phyloP scores from a whole-genome alignment of 2,888 invertebrate species.

The Dilophus febrilis region DNA sequence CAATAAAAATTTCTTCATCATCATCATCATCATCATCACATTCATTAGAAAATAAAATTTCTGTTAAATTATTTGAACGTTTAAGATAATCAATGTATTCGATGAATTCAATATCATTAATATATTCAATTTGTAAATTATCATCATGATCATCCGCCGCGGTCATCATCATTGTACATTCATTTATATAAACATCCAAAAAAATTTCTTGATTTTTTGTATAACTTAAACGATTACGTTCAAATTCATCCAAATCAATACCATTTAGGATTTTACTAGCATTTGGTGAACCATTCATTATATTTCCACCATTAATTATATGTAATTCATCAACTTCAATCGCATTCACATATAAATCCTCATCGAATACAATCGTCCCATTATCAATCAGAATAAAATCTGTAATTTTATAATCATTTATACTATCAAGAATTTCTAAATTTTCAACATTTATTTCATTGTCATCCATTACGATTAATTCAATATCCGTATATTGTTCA shows the following conservation, averaged over 20 bases:
- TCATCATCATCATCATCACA: too few relatives aligned
- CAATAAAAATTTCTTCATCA: not conserved
- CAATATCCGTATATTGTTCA: constrained; percentile 24
- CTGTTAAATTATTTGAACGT: not conserved
- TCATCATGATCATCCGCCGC: not conserved
- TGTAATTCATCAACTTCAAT: too few relatives aligned
- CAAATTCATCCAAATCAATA: constrained; percentile 14
- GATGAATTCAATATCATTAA: not conserved
- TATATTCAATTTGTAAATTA: not conserved
- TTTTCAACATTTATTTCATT: constrained; percentile 18
- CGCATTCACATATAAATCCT: constrained; percentile 21
- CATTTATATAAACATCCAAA: not conserved
- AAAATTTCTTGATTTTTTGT: not conserved
- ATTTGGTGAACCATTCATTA: constrained; percentile 12
- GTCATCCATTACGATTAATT: constrained; percentile 25
- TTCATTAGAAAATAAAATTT: not conserved
- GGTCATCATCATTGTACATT: not conserved
- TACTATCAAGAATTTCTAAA: constrained; percentile 20
- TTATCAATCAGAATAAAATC: constrained; percentile 19
- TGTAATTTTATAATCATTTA: constrained; percentile 25
- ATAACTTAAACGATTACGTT: not conserved
- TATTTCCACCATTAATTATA: constrained; percentile 19
- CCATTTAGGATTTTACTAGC: constrained; percentile 16
- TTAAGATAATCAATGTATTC: not conserved
- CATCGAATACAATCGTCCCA: constrained; percentile 16